These are phyloP conservation scores for Leuciscus idus DNA, from an alignment of 2,113 vertebrate species.

Conservation along the genomic window DNA sequence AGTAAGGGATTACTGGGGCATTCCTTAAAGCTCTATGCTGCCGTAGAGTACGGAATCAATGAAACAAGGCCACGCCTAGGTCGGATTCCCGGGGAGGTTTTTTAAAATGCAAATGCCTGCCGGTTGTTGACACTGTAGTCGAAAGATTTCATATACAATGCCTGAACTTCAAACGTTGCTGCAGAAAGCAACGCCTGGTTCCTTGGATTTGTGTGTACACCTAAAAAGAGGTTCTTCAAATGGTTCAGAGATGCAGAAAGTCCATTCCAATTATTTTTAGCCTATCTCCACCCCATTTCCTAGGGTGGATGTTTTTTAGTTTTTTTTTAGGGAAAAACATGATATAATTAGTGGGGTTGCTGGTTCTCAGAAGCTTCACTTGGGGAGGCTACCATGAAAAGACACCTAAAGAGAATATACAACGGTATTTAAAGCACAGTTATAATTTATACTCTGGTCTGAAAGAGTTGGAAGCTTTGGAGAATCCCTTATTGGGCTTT, in stretches of 20 bases:
- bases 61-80: conserved; percentile 44
- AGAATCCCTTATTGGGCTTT: background rate
- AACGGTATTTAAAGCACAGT: background rate
- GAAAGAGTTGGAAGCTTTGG: background rate
- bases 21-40: conserved; percentile 57
- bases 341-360: conserved; percentile 69
- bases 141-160: conserved; percentile 56
- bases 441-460: background rate
- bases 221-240: background rate
- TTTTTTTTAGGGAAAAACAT: conserved; percentile 54
- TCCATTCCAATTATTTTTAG: conserved; percentile 18
- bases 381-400: conserved; percentile 53
- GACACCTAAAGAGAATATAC: background rate
- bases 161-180: conserved; percentile 60
- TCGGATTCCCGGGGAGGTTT: conserved; percentile 50
- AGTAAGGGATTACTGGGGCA: conserved; percentile 71
- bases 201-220: background rate
- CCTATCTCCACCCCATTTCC: background rate
- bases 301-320: conserved; percentile 62
- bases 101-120: conserved; percentile 64
- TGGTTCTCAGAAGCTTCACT: conserved; percentile 60
- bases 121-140: conserved; percentile 59
- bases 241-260: background rate
- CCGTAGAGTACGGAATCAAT: conserved; percentile 44
- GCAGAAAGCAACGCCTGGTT: conserved; percentile 48